phyloP scores from a whole-genome alignment of 2,113 vertebrate species.

The Tylochromis polylepis region DNA sequence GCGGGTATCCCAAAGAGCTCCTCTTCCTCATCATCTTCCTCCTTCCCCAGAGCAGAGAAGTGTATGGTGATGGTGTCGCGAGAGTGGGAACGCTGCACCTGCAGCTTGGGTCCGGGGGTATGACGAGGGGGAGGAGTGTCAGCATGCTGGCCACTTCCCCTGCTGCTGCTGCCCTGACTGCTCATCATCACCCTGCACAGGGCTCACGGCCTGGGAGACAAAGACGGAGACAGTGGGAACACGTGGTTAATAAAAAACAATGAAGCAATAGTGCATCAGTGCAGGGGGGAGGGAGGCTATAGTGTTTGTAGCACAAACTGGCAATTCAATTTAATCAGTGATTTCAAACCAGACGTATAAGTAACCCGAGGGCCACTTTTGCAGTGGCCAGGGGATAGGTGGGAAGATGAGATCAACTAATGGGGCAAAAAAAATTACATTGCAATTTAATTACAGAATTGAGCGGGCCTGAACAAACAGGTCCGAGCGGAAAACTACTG shows the following conservation, averaged over 20 bases:
- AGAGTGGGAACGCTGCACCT: conserved; percentile 93
- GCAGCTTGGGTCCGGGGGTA: conserved; percentile 84
- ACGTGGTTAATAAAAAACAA: not conserved
- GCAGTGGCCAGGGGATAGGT: not conserved
- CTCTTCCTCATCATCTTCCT: conserved; percentile 96
- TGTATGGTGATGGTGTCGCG: conserved; percentile 97
- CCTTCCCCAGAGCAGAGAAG: conserved; percentile 94
- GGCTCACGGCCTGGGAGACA: conserved; percentile 76
- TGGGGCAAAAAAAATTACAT: not conserved
- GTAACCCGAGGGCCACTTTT: not conserved
- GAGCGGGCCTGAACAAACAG: not conserved
- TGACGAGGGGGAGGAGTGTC: conserved; percentile 78
- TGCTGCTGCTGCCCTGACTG: conserved; percentile 75
- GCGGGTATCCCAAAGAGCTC: conserved; percentile 72
- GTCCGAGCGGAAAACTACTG: not conserved
- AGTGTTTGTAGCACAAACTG: not conserved
- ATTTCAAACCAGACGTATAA: not conserved
- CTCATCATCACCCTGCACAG: conserved; percentile 88
- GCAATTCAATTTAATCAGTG: not conserved
- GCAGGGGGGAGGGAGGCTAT: not conserved
- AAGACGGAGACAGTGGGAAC: not conserved
- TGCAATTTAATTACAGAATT: not conserved
- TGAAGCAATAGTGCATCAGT: not conserved
- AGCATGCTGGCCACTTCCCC: conserved; percentile 79
- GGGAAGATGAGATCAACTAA: not conserved